Base-by-base conservation (phyloP, 2,113 vertebrate species). In the Pomatorhinus ruficollis region DNA sequence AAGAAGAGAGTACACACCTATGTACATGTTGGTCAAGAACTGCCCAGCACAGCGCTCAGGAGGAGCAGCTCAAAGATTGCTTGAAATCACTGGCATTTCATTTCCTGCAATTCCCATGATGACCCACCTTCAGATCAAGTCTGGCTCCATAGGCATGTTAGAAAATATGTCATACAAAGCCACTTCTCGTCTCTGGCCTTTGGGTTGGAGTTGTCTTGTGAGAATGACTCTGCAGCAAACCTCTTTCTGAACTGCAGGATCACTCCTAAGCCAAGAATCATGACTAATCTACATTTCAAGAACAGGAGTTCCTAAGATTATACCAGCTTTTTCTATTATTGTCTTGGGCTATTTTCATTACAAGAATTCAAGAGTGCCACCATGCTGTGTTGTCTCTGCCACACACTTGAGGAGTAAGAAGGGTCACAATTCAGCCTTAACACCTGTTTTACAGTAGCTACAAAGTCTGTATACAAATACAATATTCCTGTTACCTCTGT, bases 381-480 rank as follows among this genome's bases (percentile, higher is more conserved):
- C 4, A 21, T 1, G 4, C 28, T 31, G 59, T 5, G 2, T 1
- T 63, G 52, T 20, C 78, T 53, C 56, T 87, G 52, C 39, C 39
- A 66, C n/a, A 14, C 33, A 35, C 7, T 15, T 47, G 0, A 76
- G 40, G n/a, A 40, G 11, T 7, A 64, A 53, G 50, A 70, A 84
- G 15, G 39, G n/a, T 33, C 42, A 69, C 33, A 37, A 37, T 40
- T 57, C 60, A 65, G n/a, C 53, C 12, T 15, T 13, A 61, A 66
- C 47, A 27, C 7, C 44, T 5, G 0, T 33, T 83, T 50, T 60
- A 83, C 49, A 75, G 47, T 4, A 64, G 18, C 33, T 57, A 50
- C 12, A 25, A 39, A 47, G 35, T 39, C 49, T 0, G 0, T 11
- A 47, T 5, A 53, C 17, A 74, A 35, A 52, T 20, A 59, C 17